Conservation (phyloP, 92 coral and sea anemone genomes). For the Heliopora coerulea region DNA sequence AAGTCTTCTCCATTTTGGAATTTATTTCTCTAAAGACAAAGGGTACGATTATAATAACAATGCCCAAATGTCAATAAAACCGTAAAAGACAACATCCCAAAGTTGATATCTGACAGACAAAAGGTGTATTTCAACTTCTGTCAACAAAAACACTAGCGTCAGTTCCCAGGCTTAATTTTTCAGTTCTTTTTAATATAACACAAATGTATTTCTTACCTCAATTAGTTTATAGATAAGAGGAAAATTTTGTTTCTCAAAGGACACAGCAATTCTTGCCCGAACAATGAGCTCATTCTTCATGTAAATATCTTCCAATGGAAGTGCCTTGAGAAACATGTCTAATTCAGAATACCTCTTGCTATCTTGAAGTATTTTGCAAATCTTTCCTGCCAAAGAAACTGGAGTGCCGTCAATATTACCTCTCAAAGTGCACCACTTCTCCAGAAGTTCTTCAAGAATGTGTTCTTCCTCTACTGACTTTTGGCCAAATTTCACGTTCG, state of each 20-base stretch:
- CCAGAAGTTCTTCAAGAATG: slow-evolving; percentile 7
- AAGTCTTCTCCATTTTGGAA: slow-evolving; percentile 56
- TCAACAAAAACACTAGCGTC: slow-evolving; percentile 14
- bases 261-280: slow-evolving; percentile 38
- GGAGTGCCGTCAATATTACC: neutral
- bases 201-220: slow-evolving; percentile 25
- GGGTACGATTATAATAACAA: neutral
- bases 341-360: slow-evolving; percentile 25
- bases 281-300: slow-evolving; percentile 35
- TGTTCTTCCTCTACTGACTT: too few species aligned
- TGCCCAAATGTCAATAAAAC: too few species aligned
- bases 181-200: neutral
- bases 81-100: too few species aligned
- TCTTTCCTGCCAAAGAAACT: slow-evolving; percentile 31
- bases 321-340: slow-evolving; percentile 38
- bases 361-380: slow-evolving; percentile 39
- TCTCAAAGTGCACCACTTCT: neutral
- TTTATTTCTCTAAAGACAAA: slow-evolving; percentile 11
- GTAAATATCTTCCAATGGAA: slow-evolving; percentile 36
- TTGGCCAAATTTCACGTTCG: too few species aligned
- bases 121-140: slow-evolving; percentile 1
- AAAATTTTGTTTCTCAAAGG: slow-evolving; percentile 39
- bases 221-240: slow-evolving; percentile 45
- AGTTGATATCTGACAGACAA: neutral
- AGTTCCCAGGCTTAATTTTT: too few species aligned